Conservation (phyloP, 1,140 invertebrate species). For the Nylanderia fulva region DNA sequence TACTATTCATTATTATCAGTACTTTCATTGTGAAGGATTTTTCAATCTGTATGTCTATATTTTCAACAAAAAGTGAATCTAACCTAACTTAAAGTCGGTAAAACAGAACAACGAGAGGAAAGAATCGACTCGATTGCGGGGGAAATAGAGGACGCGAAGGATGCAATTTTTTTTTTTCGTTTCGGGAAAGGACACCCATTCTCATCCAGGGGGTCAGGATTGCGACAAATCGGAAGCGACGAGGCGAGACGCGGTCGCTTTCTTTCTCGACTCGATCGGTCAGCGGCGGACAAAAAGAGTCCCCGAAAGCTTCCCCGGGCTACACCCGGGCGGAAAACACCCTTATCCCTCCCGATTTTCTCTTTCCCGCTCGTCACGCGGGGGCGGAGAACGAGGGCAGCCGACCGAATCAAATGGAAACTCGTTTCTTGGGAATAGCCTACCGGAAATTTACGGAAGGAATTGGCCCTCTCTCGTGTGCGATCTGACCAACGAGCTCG, state of each 20-base stretch:
- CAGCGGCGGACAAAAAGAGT: constrained; percentile 42
- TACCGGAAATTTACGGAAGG: constrained; percentile 76
- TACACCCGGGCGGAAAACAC: neutral
- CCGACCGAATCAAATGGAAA: constrained; percentile 77
- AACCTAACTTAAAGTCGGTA: too few relatives aligned
- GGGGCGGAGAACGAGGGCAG: constrained; percentile 54
- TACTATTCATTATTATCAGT: too few relatives aligned
- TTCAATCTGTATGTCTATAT: too few relatives aligned
- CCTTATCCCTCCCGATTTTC: neutral
- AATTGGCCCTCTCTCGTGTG: constrained; percentile 66
- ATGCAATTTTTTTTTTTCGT: neutral
- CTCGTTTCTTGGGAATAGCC: constrained; percentile 77
- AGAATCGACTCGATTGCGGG: neutral
- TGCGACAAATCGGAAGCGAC: constrained; percentile 61
- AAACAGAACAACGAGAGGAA: neutral
- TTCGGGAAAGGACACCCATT: neutral
- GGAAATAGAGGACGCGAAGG: neutral
- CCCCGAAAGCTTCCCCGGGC: neutral
- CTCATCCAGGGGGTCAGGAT: neutral
- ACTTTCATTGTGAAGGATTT: too few relatives aligned
- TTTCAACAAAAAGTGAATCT: too few relatives aligned
- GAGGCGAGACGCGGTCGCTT: constrained; percentile 37
- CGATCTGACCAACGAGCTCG: constrained; percentile 65
- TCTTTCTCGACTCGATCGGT: constrained; percentile 25
- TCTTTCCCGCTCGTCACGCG: constrained; percentile 38